Evolutionary conservation across 2,797 vertebrate genomes (phyloP), one percentile per base, ranked within the genome.

Genomic region (Brachymystax lenok): DNA sequence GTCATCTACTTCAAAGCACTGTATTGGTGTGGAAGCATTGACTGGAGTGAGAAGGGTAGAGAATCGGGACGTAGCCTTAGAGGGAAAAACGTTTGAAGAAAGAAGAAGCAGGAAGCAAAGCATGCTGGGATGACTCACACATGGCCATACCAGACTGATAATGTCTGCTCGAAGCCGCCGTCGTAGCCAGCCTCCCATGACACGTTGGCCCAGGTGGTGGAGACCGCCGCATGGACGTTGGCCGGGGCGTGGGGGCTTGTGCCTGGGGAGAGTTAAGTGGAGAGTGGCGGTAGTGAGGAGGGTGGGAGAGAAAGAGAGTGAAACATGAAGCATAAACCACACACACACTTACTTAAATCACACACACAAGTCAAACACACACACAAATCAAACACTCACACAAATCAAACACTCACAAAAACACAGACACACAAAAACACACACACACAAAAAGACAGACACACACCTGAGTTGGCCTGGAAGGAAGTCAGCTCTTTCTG

Each of bases 61-160:
- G n/a, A 71, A n/a, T 51, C 35, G 4, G 46, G 24, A 61, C 21
- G 56, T 21, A 61, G 56, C 19, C 17, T n/a, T 35, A 17, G 73
- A 81, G 82, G 82, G 21, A 86, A 83, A 80, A 85, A 40, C 83
- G 74, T 80, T 85, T 79, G 83, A 72, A 82, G 87, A 85, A 87
- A 91, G 74, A 85, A 83, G 81, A 96, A 97, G 97, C 96, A 95
- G 95, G 95, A 96, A 97, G 97, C 97, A 96, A 99, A 98, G 97
- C 97, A 95, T 97, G 97, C 97, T 93, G 92, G 96, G 96, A 96
- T 96, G 96, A 99, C 98, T 99, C 98, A 99, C 98, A 99, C 97
- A 98, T 96, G 96, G 95, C 97, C 97, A 91, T 99, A 99, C 98
- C 97, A 99, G 96, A 99, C 98, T 97, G 97, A 99, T 95, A 98